A percentile compares a stretch with the other conserved stretches of the same genome.
phyloP scores from a whole-genome alignment of 2,888 invertebrate species.

The Clanis bilineata region DNA sequence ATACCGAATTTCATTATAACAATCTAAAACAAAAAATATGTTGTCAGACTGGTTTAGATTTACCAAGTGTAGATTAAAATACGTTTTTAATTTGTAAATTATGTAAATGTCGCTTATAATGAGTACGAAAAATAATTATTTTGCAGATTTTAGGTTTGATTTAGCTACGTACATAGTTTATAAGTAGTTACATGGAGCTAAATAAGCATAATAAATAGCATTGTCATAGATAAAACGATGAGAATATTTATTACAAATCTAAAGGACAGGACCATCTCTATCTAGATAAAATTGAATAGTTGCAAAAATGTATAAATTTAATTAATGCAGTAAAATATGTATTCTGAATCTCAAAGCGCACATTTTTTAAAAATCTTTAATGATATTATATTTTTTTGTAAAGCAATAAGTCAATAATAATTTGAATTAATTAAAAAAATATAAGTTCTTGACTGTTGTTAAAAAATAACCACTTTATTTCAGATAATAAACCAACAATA shows the following conservation, averaged over 20 bases:
- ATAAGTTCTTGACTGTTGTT: neutral
- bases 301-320: neutral
- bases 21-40: neutral
- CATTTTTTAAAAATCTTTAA: neutral
- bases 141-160: neutral
- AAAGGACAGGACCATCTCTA: neutral
- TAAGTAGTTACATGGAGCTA: neutral
- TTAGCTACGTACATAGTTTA: neutral
- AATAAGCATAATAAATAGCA: neutral
- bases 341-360: neutral
- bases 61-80: neutral
- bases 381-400: neutral
- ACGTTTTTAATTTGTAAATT: neutral
- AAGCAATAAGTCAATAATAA: neutral
- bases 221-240: neutral
- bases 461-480: neutral
- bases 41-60: neutral
- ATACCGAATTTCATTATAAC: neutral
- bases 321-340: neutral
- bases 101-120: slow-evolving; percentile 2
- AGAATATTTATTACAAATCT: neutral
- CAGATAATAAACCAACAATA: slow-evolving; percentile 34
- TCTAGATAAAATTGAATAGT: neutral
- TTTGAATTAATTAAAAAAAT: neutral
- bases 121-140: neutral